Percentiles rank a stretch among this genome's conserved stretches.
Evolutionary conservation across 2,113 vertebrate genomes (phyloP).

Genomic region (Crocuta crocuta): DNA sequence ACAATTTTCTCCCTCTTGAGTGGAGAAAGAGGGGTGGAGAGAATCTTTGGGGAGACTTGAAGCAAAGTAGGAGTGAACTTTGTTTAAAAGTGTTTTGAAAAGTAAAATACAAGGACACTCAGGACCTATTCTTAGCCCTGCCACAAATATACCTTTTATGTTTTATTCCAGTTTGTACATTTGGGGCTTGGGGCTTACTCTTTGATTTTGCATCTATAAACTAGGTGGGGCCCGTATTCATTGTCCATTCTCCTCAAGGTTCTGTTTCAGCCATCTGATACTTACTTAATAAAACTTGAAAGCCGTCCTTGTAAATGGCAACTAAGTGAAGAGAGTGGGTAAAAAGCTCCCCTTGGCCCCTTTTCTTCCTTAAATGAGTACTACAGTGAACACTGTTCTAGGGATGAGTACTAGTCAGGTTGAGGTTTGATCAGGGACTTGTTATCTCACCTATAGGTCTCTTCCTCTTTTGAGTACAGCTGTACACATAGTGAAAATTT

Average conservation of each 20-base stretch:
- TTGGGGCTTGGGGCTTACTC: not conserved
- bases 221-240: not conserved
- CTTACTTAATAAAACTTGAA: not conserved
- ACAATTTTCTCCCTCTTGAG: slow-evolving; percentile 20
- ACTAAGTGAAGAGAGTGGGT: not conserved
- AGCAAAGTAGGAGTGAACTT: slow-evolving; percentile 20
- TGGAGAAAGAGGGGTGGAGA: slow-evolving; percentile 22
- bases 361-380: not conserved
- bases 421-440: not conserved
- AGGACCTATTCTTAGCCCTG: not conserved
- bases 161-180: not conserved
- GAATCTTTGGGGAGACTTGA: slow-evolving; percentile 23
- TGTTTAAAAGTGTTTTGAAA: slow-evolving; percentile 33
- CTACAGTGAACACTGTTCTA: not conserved
- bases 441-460: not conserved
- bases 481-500: not conserved
- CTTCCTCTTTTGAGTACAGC: not conserved
- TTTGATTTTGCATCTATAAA: not conserved
- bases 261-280: not conserved
- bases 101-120: not conserved
- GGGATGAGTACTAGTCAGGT: not conserved
- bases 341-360: not conserved
- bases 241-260: not conserved
- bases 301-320: not conserved
- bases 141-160: not conserved